Evolutionary conservation across 2,888 invertebrate species (phyloP), one percentile per base, ranked within the genome.

Genomic region (Tinea semifulvella): DNA sequence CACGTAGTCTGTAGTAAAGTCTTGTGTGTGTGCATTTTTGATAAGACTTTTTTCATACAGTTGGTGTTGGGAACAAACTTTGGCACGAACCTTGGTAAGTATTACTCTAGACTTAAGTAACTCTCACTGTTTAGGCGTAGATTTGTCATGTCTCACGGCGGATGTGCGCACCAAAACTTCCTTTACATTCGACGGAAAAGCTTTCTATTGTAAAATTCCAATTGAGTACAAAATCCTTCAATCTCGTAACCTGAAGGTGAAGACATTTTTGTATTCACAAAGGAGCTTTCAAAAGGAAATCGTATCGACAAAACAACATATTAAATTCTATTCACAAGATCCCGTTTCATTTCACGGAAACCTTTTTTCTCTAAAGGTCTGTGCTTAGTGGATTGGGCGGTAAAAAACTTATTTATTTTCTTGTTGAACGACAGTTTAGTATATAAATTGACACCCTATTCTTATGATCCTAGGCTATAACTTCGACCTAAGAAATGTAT

Each of bases 401-500:
- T 59, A 57, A 50, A 25, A 43, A 18, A 20, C 13, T 42, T 17
- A 26, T 25, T 14, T 40, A 43, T 36, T 7, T 14, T 22, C 38
- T 27, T 25, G 27, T 38, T 45, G 44, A 38, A 47, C 46, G 48
- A 48, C 39, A 45, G 47, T 47, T 20, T 50, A 51, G 52, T 52
- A 53, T 50, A 54, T 14, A 38, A 14, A 38, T 26, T 13, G 42
- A 42, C 11, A 42, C 26, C 19, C 68, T 68, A 72, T 76, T 79
- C 79, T 79, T 80, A 80, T 80, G 79, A 80, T 58, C 56, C 58
- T 79, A 77, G 76, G 73, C 70, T 79, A 75, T 71, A 72, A 65
- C 61, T 63, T 28, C 35, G 42, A 19, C 20, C 14, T 40, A 40
- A 22, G 40, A 11, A 13, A 22, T 18, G 2, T n/a, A n/a, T 36